Evolutionary conservation across 2,113 vertebrate genomes (phyloP).

Genomic region (Eretmochelys imbricata): DNA sequence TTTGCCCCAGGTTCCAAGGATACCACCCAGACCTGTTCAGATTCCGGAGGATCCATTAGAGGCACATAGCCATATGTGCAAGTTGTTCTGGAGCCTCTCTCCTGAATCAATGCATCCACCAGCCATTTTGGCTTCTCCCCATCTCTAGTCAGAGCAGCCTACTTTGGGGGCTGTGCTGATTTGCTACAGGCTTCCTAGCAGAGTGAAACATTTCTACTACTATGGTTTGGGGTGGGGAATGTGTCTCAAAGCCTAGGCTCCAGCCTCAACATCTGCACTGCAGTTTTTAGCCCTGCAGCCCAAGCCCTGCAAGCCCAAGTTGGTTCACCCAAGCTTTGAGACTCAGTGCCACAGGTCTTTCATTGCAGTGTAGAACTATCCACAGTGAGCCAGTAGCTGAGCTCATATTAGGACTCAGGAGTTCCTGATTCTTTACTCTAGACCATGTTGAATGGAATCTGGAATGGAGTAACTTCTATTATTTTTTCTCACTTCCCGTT

Average conservation of each 20-base stretch:
- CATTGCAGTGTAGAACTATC: not conserved
- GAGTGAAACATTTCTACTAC: not conserved
- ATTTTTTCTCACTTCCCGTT: not conserved
- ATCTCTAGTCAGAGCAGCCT: not conserved
- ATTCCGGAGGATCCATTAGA: not conserved
- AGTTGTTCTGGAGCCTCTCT: not conserved
- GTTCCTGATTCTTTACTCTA: not conserved
- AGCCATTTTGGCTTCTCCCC: not conserved
- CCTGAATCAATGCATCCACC: not conserved
- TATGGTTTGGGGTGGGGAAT: not conserved
- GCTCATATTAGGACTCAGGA: not conserved
- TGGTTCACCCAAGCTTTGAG: not conserved
- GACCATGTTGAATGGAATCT: not conserved
- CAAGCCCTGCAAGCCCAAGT: not conserved
- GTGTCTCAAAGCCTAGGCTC: not conserved
- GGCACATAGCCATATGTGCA: not conserved
- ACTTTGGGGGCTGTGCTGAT: not conserved
- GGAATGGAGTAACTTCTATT: not conserved
- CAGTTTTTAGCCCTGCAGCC: not conserved
- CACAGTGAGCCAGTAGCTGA: not conserved
- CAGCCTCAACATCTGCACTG: not conserved
- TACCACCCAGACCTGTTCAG: not conserved
- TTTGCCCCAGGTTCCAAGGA: not conserved
- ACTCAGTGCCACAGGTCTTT: not conserved
- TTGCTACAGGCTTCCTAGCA: not conserved